phyloP scores from a whole-genome alignment of 2,888 invertebrate genomes.

The Pasiphila rectangulata region DNA sequence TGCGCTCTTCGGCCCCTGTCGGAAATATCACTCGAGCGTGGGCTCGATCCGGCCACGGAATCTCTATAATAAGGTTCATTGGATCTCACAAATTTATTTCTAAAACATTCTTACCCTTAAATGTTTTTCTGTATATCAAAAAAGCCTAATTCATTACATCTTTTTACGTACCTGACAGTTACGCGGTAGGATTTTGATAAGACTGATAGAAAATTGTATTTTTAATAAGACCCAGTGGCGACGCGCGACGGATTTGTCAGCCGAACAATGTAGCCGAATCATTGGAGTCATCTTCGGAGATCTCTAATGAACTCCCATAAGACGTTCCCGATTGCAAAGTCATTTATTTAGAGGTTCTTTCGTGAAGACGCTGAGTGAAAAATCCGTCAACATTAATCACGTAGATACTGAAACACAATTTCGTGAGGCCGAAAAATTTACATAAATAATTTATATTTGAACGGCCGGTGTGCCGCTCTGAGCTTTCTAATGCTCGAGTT shows the following conservation, averaged over 20 bases:
- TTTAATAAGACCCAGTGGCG: constrained; percentile 34
- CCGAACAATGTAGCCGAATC: constrained; percentile 52
- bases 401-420: constrained; percentile 74
- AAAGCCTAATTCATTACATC: constrained; percentile 46
- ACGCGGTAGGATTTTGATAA: constrained; percentile 50
- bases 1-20: constrained; percentile 76
- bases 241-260: constrained; percentile 45
- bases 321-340: constrained; percentile 63
- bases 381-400: constrained; percentile 76
- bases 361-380: constrained; percentile 67
- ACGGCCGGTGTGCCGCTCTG: constrained; percentile 46
- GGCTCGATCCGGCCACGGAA: constrained; percentile 58
- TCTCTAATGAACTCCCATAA: constrained; percentile 67
- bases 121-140: constrained; percentile 37
- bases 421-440: constrained; percentile 72
- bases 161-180: constrained; percentile 56
- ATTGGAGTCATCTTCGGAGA: constrained; percentile 45
- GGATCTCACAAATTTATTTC: constrained; percentile 37
- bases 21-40: constrained; percentile 78
- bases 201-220: constrained; percentile 22
- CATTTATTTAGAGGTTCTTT: constrained; percentile 72
- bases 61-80: constrained; percentile 62
- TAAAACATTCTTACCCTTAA: constrained; percentile 35
- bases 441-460: constrained; percentile 77
- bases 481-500: constrained; percentile 53